Base-by-base conservation (phyloP, 37 sponge, comb jelly and placozoan genomes). In the Beroe ovata region DNA sequence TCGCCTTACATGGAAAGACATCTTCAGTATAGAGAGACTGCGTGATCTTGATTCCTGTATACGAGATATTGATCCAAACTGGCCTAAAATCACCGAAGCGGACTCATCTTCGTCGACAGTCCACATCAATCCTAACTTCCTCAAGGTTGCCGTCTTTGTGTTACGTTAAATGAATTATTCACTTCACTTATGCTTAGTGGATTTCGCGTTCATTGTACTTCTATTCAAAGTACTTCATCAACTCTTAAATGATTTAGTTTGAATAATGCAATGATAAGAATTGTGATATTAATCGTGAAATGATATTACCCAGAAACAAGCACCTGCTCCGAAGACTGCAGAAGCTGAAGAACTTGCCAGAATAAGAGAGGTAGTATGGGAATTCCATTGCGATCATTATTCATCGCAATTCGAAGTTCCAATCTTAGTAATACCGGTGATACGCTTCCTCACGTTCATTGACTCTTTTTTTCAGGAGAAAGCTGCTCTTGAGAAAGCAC, bases 1-100 rank as follows among this genome's bases (percentile, higher is more conserved):
- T 3, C 84, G 84, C 2, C 54, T 39, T 11, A 77, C 84, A 0
- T 77, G 84, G 84, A 77, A 77, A 41, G 84, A 77, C 38, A 77
- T 77, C 1, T 77, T 77, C 28, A 42, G 54, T 1, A 25, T 42
- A 8, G 38, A 77, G 11, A 77, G 41, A 25, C 28, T 77, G 47
- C 35, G 47, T 23, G 84, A 77, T 23, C 54, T 77, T 2, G 84
- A 77, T 40, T 20, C 54, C 35, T 77, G 38, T 41, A 35, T 77
- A 2, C 41, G 38, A 20, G 84, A 77, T 6, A 77, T 77, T n/a
- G 84, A 77, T 26, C 42, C 84, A 16, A 77, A 77, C 29, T 77
- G 84, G 84, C 84, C 84, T 0, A 77, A 77, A 39, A 66, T 66
- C 4, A 20, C 20, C 54, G 84, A 77, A 23, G 26, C 54, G 3